Percentiles rank a stretch among this genome's conserved stretches.
phyloP scores from a whole-genome alignment of 2,888 invertebrate genomes.

The Ernsta delagoae region DNA sequence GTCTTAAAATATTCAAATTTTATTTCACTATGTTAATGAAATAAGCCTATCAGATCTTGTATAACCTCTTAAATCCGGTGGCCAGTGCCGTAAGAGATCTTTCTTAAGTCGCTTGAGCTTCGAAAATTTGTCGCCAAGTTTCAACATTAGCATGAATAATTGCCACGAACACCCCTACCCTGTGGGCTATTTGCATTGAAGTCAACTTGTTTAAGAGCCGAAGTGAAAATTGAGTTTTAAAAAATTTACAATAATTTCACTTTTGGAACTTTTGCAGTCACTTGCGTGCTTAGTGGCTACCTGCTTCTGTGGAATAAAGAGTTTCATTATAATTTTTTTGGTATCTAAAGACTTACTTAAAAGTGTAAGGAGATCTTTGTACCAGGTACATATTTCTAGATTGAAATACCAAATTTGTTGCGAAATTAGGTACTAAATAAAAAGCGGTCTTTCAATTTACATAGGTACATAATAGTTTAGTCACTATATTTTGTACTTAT shows the following conservation, averaged over 20 bases:
- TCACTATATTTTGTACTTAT: too few relatives aligned
- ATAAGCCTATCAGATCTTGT: slow-evolving; percentile 7
- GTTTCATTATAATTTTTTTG: too few relatives aligned
- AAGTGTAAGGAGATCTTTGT: too few relatives aligned
- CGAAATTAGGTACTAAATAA: too few relatives aligned
- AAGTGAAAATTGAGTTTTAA: neutral
- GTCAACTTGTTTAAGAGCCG: neutral
- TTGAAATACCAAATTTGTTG: too few relatives aligned
- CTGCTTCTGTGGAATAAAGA: too few relatives aligned
- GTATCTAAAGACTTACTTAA: too few relatives aligned
- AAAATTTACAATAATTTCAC: neutral
- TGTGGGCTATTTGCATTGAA: slow-evolving; percentile 10
- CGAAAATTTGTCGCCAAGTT: slow-evolving; percentile 19
- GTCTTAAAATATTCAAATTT: neutral
- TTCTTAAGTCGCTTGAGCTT: slow-evolving; percentile 16
- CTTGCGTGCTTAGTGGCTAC: neutral
- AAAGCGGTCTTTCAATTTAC: too few relatives aligned
- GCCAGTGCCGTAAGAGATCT: slow-evolving; percentile 5
- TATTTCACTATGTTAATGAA: slow-evolving; percentile 7
- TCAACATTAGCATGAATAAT: slow-evolving; percentile 31
- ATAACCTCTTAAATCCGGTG: slow-evolving; percentile 12
- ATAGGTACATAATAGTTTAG: too few relatives aligned
- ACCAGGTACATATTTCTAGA: too few relatives aligned
- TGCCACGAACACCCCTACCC: slow-evolving; percentile 5
- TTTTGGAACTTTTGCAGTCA: neutral